phyloP scores from a whole-genome alignment of 64 coral and sea anemone species.

The Stylophora pistillata region DNA sequence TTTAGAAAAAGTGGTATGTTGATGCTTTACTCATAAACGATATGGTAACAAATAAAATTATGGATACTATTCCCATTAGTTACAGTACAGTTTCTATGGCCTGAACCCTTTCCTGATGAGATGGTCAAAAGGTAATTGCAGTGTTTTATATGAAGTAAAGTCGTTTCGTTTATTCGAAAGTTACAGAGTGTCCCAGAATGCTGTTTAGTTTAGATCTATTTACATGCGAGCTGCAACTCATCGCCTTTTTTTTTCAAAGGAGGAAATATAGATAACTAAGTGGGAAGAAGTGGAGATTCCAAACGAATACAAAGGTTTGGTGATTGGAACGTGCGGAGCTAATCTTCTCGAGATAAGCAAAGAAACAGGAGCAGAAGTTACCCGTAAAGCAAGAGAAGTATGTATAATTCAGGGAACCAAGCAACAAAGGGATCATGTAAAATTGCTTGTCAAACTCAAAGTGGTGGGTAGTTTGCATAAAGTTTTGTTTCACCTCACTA shows the following conservation, averaged over 20 bases:
- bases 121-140: too few relatives aligned
- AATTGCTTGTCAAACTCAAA: background rate
- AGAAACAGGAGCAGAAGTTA: background rate
- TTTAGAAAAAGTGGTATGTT: constrained; percentile 1
- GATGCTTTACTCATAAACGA: too few relatives aligned
- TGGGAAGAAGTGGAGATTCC: background rate
- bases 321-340: background rate
- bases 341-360: background rate
- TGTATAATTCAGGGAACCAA: background rate
- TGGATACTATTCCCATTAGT: too few relatives aligned
- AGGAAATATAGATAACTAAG: background rate
- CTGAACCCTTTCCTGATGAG: too few relatives aligned
- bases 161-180: too few relatives aligned
- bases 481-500: background rate
- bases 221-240: background rate
- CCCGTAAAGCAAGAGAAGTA: background rate
- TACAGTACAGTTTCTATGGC: too few relatives aligned
- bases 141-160: too few relatives aligned
- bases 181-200: background rate
- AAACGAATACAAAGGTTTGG: background rate
- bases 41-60: too few relatives aligned
- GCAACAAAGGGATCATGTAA: background rate
- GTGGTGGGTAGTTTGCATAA: background rate
- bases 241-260: background rate
- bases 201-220: background rate